Evolutionary conservation across 2,888 invertebrate species (phyloP), one percentile per base, ranked within the genome.

Genomic region (Aleiodes leptofemur): DNA sequence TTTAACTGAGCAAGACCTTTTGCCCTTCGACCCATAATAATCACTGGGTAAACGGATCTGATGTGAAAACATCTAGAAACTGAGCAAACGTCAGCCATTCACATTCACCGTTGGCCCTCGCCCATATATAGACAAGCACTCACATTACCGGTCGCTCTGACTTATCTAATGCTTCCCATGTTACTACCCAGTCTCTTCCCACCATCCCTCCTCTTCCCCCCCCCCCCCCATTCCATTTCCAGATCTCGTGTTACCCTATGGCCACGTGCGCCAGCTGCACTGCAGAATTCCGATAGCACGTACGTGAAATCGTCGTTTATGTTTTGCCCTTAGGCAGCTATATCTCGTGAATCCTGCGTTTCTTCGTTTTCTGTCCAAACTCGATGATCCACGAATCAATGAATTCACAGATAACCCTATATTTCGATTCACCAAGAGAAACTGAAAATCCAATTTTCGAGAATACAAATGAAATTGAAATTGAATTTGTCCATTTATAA

Each of bases 121-220:
- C 82, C 76, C 59, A 43, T 72, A 73, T 71, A 73, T 50, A 64
- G 57, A 64, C 74, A 14, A 73, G 70, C 76, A 77, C 82, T 83
- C 78, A 82, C 84, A 84, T 86, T 86, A 84, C 87, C 84, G 84
- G 88, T 86, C 86, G 82, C 82, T 84, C 80, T 86, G 83, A 88
- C 87, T 88, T 88, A 88, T 88, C 88, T 87, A 43, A 83, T 84
- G 83, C 84, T 86, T 82, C 83, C 87, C 86, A 86, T 83, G 86
- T 86, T 87, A 86, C 80, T 78, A 74, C 76, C 77, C 76, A 71
- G 9, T 48, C 74, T 72, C 73, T 64, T 72, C 74, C 74, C 72
- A 69, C 61, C 68, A 56, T 55, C 38, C 71, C 48, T 29, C 66
- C 74, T 23, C 50, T 51, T 31, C 56, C 59, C n/a, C 70, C 59